Conservation (phyloP, 2,797 vertebrate species). For the Sparidentex hasta region DNA sequence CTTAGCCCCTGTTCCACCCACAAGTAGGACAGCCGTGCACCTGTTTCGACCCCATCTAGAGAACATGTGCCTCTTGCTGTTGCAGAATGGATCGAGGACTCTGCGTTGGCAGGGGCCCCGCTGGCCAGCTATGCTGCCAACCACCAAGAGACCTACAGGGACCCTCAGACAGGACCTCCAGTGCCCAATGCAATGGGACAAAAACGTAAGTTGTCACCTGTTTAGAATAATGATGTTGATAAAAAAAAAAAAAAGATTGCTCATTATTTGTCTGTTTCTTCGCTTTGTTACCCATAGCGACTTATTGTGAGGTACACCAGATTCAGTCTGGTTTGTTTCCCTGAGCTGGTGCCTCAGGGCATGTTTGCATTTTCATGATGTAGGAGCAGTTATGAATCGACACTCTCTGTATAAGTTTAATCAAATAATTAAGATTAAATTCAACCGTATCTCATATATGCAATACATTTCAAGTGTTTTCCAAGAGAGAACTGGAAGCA, state of each 20-base stretch:
- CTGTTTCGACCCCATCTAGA: constrained; percentile 66
- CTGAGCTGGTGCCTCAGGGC: constrained; percentile 37
- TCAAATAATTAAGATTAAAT: constrained; percentile 6
- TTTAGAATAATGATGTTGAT: not conserved
- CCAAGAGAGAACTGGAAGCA: not conserved
- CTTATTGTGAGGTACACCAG: constrained; percentile 54
- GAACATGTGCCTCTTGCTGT: constrained; percentile 77
- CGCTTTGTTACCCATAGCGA: constrained; percentile 45
- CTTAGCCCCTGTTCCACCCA: constrained; percentile 18
- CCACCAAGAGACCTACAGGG: constrained; percentile 94
- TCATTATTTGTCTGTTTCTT: constrained; percentile 32
- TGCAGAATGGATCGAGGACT: constrained; percentile 97
- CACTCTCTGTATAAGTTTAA: constrained; percentile 29
- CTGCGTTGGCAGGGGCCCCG: constrained; percentile 89
- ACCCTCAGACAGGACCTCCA: constrained; percentile 84
- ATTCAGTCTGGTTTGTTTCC: constrained; percentile 51
- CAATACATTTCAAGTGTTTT: not conserved
- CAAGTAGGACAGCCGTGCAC: constrained; percentile 46
- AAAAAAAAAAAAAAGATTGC: not conserved
- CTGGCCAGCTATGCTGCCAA: constrained; percentile 91
- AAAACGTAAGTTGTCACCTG: constrained; percentile 81
- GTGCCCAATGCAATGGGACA: constrained; percentile 82
- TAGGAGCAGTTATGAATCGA: constrained; percentile 33
- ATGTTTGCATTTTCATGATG: constrained; percentile 51
- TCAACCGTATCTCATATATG: constrained; percentile 13